Evolutionary conservation across 2,113 vertebrate species (phyloP), one percentile per base, ranked within the genome.

Genomic region (Ornithorhynchus anatinus): DNA sequence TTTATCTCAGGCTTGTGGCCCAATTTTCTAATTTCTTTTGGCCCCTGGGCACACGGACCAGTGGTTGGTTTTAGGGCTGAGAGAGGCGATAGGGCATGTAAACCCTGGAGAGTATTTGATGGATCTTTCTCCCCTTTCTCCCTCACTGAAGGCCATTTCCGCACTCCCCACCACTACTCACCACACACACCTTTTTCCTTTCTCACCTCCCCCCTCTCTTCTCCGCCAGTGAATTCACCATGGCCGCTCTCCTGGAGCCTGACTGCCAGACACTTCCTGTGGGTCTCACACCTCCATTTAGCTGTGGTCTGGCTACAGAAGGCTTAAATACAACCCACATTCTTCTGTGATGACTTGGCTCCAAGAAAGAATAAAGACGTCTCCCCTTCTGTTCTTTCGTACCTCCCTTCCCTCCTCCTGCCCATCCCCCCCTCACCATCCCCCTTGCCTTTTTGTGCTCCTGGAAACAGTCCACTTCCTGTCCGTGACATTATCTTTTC

Each of bases 381-480:
- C 76, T 82, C 83, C 85, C 79, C 77, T 35, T 0, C 36, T 27
- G 77, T 74, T 85, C 51, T 44, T 20, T 62, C 59, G 66, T 47
- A 45, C 43, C 69, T 23, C 59, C 70, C 59, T 29, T 67, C 75
- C 57, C 57, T 61, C 29, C 39, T 43, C 52, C 33, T 11, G 5
- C 23, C 8, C 8, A 10, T 16, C 12, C 25, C 14, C 14, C 23
- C 25, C 44, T 45, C 38, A n/a, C n/a, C n/a, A 60, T 40, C 73
- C 79, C 29, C 81, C 85, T 58, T 61, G 72, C 64, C 77, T 88
- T 81, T 91, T 92, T 90, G 89, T 91, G 88, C 85, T 69, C 80
- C 74, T 63, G 70, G 32, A 84, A 88, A 78, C 60, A 83, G 86
- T 75, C 84, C n/a, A 81, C 85, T 91, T 93, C 92, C 92, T 92